Evolutionary conservation across 92 coral and sea anemone species (phyloP).

Genomic region (Zoanthus gigantus): DNA sequence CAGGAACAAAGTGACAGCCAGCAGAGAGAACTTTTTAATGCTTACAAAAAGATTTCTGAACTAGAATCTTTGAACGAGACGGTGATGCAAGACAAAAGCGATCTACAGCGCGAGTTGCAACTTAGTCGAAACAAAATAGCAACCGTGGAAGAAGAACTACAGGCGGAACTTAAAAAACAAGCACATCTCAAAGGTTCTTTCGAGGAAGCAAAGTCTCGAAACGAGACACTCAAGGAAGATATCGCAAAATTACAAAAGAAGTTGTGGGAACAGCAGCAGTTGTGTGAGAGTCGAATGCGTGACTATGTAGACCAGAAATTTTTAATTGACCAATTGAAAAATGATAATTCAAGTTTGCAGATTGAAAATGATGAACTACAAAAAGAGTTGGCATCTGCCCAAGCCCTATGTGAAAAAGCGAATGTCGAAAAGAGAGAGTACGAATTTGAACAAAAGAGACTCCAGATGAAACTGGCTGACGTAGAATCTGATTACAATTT

Average conservation of each 20-base stretch:
- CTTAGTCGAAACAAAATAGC: constrained; percentile 72
- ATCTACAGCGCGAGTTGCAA: constrained; percentile 80
- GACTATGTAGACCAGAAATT: constrained; percentile 76
- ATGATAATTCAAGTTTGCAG: constrained; percentile 74
- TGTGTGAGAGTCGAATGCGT: constrained; percentile 66
- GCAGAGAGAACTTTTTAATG: constrained; percentile 88
- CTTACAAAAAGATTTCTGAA: constrained; percentile 84
- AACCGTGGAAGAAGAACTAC: constrained; percentile 87
- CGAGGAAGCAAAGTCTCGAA: constrained; percentile 85
- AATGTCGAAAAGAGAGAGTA: constrained; percentile 74
- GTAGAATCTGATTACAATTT: constrained; percentile 76
- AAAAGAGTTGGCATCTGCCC: constrained; percentile 70
- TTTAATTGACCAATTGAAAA: constrained; percentile 77
- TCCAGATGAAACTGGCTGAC: constrained; percentile 77
- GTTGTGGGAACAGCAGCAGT: constrained; percentile 82
- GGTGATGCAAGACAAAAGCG: constrained; percentile 79
- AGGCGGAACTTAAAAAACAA: constrained; percentile 81
- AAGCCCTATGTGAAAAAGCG: constrained; percentile 78
- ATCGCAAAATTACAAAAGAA: constrained; percentile 86
- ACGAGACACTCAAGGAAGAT: constrained; percentile 89
- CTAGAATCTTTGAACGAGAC: constrained; percentile 87
- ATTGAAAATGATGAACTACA: constrained; percentile 75
- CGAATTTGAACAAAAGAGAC: constrained; percentile 75
- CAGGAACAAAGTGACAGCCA: constrained; percentile 72
- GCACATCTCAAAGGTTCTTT: constrained; percentile 89